phyloP scores from a whole-genome alignment of 2,113 vertebrate species.

The Colistium nudipinnis region DNA sequence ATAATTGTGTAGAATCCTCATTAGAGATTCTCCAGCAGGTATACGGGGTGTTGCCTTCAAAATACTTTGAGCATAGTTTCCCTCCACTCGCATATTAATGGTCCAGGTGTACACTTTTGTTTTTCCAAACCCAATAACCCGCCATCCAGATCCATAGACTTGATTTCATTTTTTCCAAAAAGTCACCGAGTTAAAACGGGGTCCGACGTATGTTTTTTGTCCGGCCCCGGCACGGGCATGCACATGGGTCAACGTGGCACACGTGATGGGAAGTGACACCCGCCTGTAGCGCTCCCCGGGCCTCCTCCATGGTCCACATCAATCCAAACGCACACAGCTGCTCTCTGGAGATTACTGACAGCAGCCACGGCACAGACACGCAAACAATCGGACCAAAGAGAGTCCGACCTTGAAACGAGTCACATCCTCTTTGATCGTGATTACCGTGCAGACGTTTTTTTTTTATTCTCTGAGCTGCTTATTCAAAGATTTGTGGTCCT shows the following conservation, averaged over 20 bases:
- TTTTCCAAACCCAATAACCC: slow-evolving; percentile 18
- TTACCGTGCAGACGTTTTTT: slow-evolving; percentile 26
- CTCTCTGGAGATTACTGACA: slow-evolving; percentile 72
- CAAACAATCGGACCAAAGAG: slow-evolving; percentile 78
- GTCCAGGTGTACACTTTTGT: slow-evolving; percentile 2
- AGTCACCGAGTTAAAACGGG: slow-evolving; percentile 59
- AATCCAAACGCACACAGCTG: slow-evolving; percentile 69
- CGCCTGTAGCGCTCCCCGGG: slow-evolving; percentile 77
- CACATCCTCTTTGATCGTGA: slow-evolving; percentile 62
- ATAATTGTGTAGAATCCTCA: slow-evolving; percentile 51
- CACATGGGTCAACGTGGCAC: slow-evolving; percentile 66
- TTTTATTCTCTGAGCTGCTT: slow-evolving; percentile 11
- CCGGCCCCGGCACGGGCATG: slow-evolving; percentile 55
- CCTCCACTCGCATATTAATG: background rate
- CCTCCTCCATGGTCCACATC: slow-evolving; percentile 67
- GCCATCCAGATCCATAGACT: slow-evolving; percentile 5
- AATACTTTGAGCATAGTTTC: background rate
- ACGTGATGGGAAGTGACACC: slow-evolving; percentile 79
- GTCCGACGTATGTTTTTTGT: slow-evolving; percentile 52
- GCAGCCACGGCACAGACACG: slow-evolving; percentile 49
- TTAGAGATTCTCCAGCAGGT: slow-evolving; percentile 44
- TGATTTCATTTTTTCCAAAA: slow-evolving; percentile 55
- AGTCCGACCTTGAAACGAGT: slow-evolving; percentile 73
- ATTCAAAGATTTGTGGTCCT: slow-evolving; percentile 32
- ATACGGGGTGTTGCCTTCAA: slow-evolving; percentile 15